These are phyloP conservation scores for Melolontha melolontha DNA, from an alignment of 2,888 invertebrate species.

Conservation along the genomic window DNA sequence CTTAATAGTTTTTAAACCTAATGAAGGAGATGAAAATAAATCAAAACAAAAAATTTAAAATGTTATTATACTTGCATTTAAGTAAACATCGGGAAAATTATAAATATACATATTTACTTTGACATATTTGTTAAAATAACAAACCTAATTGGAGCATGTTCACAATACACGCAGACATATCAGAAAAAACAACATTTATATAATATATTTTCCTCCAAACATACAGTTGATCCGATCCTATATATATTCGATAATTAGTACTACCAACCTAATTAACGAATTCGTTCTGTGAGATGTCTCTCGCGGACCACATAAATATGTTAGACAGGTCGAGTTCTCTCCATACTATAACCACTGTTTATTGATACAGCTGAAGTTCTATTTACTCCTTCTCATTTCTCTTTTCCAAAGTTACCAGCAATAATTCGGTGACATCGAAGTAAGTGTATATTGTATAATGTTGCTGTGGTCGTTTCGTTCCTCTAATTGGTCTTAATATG, in stretches of 20 bases:
- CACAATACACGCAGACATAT: not conserved
- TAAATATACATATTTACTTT: conserved; percentile 18
- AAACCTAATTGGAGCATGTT: conserved; percentile 28
- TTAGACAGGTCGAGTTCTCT: conserved; percentile 23
- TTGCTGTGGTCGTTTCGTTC: no score
- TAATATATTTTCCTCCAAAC: conserved; percentile 14
- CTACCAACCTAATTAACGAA: conserved; percentile 37
- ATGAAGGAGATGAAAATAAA: no score
- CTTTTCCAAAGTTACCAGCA: conserved; percentile 1
- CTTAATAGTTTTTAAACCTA: no score
- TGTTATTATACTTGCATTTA: no score
- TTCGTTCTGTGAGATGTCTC: conserved; percentile 15
- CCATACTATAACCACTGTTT: conserved; percentile 1
- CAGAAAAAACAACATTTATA: conserved; percentile 25
- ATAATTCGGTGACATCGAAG: no score
- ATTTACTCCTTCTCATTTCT: conserved; percentile 34
- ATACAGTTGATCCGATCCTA: conserved; percentile 20
- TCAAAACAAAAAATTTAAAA: no score
- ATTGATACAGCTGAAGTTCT: conserved; percentile 37
- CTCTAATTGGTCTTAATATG: conserved; percentile 36
- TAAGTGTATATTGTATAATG: no score
- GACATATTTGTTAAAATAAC: conserved; percentile 36
- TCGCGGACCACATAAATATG: conserved; percentile 20
- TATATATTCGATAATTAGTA: conserved; percentile 33
- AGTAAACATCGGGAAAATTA: no score